Conservation (phyloP, 1,140 invertebrate genomes). For the Druon quercuslanigerum region DNA sequence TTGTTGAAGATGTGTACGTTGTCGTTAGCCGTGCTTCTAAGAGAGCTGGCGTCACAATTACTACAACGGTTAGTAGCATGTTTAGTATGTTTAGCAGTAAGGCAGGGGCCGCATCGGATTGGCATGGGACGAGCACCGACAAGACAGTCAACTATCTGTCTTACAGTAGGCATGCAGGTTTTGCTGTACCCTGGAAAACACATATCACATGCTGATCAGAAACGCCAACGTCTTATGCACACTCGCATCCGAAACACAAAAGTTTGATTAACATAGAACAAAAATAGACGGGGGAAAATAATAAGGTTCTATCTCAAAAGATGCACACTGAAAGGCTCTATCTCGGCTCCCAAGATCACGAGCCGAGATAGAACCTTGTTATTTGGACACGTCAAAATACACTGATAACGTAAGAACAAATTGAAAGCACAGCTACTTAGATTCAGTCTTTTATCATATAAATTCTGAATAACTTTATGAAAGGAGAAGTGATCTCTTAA, state of each 20-base stretch:
- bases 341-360: too few relatives aligned
- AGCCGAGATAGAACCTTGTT: too few relatives aligned
- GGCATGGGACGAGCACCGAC: constrained; percentile 70
- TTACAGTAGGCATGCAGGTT: constrained; percentile 76
- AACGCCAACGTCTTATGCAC: constrained; percentile 38
- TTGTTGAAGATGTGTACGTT: constrained; percentile 57
- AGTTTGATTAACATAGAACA: not conserved
- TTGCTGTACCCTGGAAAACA: constrained; percentile 73
- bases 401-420: not conserved
- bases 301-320: not conserved
- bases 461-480: too few relatives aligned
- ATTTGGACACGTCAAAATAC: too few relatives aligned
- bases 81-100: constrained; percentile 71
- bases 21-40: constrained; percentile 56
- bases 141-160: constrained; percentile 74
- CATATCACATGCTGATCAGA: constrained; percentile 74
- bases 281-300: not conserved
- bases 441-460: constrained; percentile 4
- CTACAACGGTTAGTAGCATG: constrained; percentile 65
- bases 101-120: constrained; percentile 70
- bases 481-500: too few relatives aligned
- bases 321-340: too few relatives aligned
- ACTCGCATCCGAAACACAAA: constrained; percentile 15
- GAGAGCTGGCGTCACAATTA: constrained; percentile 58
- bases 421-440: not conserved